Evolutionary conservation across 2,113 vertebrate species (phyloP), one percentile per base, ranked within the genome.

Genomic region (Chlamydotis undulata): DNA sequence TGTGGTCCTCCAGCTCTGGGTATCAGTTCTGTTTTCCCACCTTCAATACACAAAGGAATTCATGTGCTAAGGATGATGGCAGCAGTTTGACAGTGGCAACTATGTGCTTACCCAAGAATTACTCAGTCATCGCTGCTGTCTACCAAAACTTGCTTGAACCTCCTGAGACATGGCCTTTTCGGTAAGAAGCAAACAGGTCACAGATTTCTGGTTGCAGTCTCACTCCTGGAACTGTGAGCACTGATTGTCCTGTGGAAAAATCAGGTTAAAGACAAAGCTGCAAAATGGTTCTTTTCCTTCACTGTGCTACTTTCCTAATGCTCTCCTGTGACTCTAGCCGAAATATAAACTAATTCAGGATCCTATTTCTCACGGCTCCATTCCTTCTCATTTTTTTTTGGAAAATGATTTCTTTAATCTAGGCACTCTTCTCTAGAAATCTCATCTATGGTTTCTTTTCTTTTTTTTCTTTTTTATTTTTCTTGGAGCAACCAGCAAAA

Each of bases 151-250:
- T 98, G 93, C 97, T 97, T 10, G 93, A 85, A 39, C 90, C 88
- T 68, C 97, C 86, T 80, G 98, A 92, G 33, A 95, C 90, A 65
- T 63, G 97, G 88, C 96, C 63, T 90, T 96, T 98, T 73, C 4
- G 45, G 41, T 98, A 97, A 5, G 98, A 98, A 92, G 97, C 97
- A 71, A 98, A 98, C 56, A 98, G 97, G 94, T 99, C 98, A 95
- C 98, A 98, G 78, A 97, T 97, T 97, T 99, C 99, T 26, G 98
- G 97, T 95, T 99, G 98, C 87, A 99, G 96, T 68, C 91, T 96
- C 76, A 99, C 97, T 43, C 98, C 99, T 12, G 99, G 98, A 83
- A 99, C 98, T 69, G 98, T 98, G 89, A 99, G 98, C 96, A 99
- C 96, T 69, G 99, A 99, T 89, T 98, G 97, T 6, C 97, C 99